Base-by-base conservation (phyloP, 2,113 vertebrate genomes). In the Craseonycteris thonglongyai region DNA sequence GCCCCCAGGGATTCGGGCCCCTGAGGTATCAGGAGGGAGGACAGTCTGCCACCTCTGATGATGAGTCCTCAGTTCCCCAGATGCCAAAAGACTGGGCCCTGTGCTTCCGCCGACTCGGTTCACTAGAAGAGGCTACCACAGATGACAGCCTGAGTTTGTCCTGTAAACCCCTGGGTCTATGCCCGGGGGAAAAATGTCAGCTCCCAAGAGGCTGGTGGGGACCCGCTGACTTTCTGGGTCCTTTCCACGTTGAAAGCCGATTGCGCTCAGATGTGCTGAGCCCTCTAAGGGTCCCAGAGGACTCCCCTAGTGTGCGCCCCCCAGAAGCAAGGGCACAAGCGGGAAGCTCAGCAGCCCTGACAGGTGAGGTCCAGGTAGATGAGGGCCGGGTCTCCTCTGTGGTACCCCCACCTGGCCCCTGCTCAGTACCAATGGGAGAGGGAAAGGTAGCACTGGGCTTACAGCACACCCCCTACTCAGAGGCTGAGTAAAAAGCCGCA, bases 201-300 rank as follows among this genome's bases (percentile, higher is more conserved):
- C 42, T 14, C 74, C 83, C 26, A 51, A 9, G 63, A 4, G 33
- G 30, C 49, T n/a, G 3, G 0, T 5, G 15, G 63, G 82, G 49
- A 63, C 24, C 3, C 13, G 0, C 2, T 40, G 51, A 38, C 6
- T 1, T 71, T 21, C 86, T 78, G 0, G 9, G 7, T 28, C 3
- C 51, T 22, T 40, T 14, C 33, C 33, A 74, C 42, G 40, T 14
- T 28, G 59, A 58, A 72, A 38, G 47, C 35, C 5, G 3, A 7
- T 59, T 56, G 35, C 16, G 26, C 40, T 40, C 42, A 18, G 18
- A 42, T 26, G 28, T 58, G 75, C 59, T 24, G 38, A 94, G 81
- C 56, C 45, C 58, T 15, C 21, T 7, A 1, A 15, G 11, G 6
- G 28, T n/a, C 79, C 14, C 35, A 54, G 90, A 63, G n/a, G 54